Base-by-base conservation (phyloP, 1,140 invertebrate genomes). In the Drosophila obscura region DNA sequence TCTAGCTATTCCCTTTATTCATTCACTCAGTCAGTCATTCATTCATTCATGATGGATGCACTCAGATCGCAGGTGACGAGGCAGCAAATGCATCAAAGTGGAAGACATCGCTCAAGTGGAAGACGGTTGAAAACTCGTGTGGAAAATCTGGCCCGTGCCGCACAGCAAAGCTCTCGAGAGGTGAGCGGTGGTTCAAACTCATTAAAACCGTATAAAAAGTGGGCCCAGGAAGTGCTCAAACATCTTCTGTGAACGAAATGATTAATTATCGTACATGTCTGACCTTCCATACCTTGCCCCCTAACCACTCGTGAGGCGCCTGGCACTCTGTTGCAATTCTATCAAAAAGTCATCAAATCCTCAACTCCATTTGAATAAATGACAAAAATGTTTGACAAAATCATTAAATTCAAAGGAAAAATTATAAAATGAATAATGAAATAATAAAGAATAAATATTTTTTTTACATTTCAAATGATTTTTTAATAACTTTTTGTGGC, bases 21-120 rank as follows among this genome's bases (percentile, higher is more conserved):
- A 64, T 57, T 67, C 64, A 67, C 26, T 55, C 66, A 68, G 43
- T 67, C 58, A 44, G n/a, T 66, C 26, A 35, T 43, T 46, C 66
- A 76, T 78, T 87, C 79, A 87, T 83, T 87, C 79, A 77, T 87
- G 80, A 87, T 87, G 79, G 62, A 77, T 83, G 79, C 61, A 67
- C 60, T 65, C 72, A 39, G 35, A 39, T 39, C 35, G 64, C 60
- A 80, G 55, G 75, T 62, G 50, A 71, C 35, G 57, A 67, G 73
- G 76, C 76, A 83, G 78, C 63, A 69, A 80, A 89, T 80, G 84
- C 84, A 88, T 89, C 84, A 88, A 88, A 83, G 83, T 75, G 57
- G 57, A 79, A 65, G 57, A 61, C 75, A 56, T 63, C 68, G 72
- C 80, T 80, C 81, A 74, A 85, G 81, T 69, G 66, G 66, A 69